phyloP scores from a whole-genome alignment of 2,797 vertebrate species.

The Smutsia gigantea region DNA sequence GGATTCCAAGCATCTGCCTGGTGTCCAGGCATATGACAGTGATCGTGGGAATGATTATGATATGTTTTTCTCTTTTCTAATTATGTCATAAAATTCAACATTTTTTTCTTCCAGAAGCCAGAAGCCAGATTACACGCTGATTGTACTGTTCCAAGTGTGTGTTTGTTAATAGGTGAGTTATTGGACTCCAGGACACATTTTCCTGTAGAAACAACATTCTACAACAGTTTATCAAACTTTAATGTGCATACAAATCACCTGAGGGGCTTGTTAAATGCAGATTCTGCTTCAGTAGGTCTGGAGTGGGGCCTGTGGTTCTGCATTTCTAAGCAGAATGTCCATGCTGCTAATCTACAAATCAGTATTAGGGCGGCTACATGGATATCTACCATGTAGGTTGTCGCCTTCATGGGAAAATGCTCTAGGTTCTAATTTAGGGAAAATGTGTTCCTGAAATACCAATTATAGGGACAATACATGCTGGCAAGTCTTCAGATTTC shows the following conservation, averaged over 20 bases:
- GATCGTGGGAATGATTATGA: background rate
- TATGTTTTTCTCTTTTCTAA: background rate
- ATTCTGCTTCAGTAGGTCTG: background rate
- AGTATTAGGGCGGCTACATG: fast-evolving
- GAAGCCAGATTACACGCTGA: background rate
- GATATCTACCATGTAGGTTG: background rate
- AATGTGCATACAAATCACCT: background rate
- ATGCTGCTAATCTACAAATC: fast-evolving
- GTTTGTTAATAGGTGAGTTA: conserved; percentile 54
- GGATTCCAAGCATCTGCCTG: background rate
- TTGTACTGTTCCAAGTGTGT: background rate
- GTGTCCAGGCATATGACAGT: background rate
- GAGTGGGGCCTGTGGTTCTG: background rate
- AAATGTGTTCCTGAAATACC: background rate
- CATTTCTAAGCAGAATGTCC: background rate
- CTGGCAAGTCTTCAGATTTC: background rate
- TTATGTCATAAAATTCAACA: background rate
- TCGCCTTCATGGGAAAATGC: background rate
- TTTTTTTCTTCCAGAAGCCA: background rate
- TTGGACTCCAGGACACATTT: background rate
- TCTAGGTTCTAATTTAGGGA: background rate
- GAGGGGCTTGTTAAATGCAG: conserved; percentile 1
- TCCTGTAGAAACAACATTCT: conserved; percentile 21
- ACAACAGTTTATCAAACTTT: background rate
- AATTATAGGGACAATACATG: background rate